These are phyloP conservation scores for Hirtodrosophila histrioides DNA, from an alignment of 2,888 invertebrate genomes.

Conservation along the genomic window DNA sequence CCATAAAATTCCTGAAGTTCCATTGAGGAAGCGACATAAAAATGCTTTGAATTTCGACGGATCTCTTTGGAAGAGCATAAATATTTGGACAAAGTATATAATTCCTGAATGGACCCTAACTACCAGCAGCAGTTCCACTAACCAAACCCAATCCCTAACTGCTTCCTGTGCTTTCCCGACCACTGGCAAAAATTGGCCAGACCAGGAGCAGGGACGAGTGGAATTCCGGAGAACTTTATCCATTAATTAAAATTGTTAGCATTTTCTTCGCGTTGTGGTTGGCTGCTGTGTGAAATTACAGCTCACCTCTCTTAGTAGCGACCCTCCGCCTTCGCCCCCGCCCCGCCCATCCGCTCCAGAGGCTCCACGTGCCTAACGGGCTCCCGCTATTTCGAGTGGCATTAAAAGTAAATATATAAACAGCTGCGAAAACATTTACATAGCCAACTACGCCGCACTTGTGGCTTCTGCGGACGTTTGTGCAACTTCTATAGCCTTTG, in stretches of 20 bases:
- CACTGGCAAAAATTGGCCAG: conserved; percentile 11
- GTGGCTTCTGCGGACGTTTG: conserved; percentile 38
- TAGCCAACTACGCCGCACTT: conserved; percentile 68
- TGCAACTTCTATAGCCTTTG: conserved; percentile 12
- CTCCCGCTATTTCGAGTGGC: conserved; percentile 54
- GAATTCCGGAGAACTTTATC: conserved; percentile 81
- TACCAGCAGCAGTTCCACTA: background rate
- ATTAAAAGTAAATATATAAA: conserved; percentile 78
- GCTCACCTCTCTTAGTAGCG: conserved; percentile 9
- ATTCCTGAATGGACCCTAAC: conserved; percentile 28
- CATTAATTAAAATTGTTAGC: conserved; percentile 83
- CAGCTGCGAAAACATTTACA: conserved; percentile 73
- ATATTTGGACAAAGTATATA: conserved; percentile 56
- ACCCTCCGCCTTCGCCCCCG: too few species aligned
- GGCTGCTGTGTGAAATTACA: conserved; percentile 53
- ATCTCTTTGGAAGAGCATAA: conserved; percentile 29
- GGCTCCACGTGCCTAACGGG: conserved; percentile 13
- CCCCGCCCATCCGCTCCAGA: background rate
- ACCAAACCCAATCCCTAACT: conserved; percentile 5
- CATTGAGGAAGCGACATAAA: conserved; percentile 2
- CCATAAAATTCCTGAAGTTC: conserved; percentile 2
- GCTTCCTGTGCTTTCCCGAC: conserved; percentile 7
- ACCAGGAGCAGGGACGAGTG: conserved; percentile 5
- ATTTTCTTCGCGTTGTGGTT: conserved; percentile 66
- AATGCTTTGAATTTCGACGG: conserved; percentile 35